phyloP scores from a whole-genome alignment of 2,797 vertebrate genomes.

The Nyctalus aviator region DNA sequence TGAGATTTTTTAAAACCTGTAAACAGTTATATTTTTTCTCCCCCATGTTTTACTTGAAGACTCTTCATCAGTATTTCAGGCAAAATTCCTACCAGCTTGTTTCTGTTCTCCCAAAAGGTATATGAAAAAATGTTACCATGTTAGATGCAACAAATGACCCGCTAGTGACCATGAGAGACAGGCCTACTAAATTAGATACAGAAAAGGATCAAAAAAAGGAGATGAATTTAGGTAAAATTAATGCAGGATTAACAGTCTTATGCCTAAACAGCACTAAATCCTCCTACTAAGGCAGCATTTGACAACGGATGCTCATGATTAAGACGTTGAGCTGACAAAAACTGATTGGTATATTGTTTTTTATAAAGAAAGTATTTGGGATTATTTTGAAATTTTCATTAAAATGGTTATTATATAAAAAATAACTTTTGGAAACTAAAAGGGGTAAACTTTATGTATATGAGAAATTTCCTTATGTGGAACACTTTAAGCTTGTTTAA shows the following conservation, averaged over 20 bases:
- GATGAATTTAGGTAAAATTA: slow-evolving; percentile 43
- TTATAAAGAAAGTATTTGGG: slow-evolving; percentile 14
- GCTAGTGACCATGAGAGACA: neutral
- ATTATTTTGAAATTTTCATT: slow-evolving; percentile 55
- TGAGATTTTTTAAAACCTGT: neutral
- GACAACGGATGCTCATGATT: neutral
- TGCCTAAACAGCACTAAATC: neutral
- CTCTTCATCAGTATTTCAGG: slow-evolving; percentile 10
- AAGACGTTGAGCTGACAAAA: neutral
- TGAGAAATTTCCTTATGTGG: slow-evolving; percentile 27
- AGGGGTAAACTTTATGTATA: neutral
- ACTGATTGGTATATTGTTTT: slow-evolving; percentile 37
- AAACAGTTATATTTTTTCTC: neutral
- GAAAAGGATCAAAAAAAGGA: neutral
- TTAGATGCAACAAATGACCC: neutral
- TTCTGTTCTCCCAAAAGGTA: slow-evolving; percentile 13
- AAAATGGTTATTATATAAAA: slow-evolving; percentile 32
- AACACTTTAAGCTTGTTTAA: slow-evolving; percentile 29
- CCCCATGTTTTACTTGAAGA: slow-evolving; percentile 14
- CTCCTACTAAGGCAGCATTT: neutral
- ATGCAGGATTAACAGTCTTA: neutral
- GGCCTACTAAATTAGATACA: slow-evolving; percentile 25
- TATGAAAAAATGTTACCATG: neutral
- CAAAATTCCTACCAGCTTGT: slow-evolving; percentile 43
- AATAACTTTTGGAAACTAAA: neutral